Evolutionary conservation across 2,797 vertebrate species (phyloP), one percentile per base, ranked within the genome.

Genomic region (Euphonia xanthogaster): DNA sequence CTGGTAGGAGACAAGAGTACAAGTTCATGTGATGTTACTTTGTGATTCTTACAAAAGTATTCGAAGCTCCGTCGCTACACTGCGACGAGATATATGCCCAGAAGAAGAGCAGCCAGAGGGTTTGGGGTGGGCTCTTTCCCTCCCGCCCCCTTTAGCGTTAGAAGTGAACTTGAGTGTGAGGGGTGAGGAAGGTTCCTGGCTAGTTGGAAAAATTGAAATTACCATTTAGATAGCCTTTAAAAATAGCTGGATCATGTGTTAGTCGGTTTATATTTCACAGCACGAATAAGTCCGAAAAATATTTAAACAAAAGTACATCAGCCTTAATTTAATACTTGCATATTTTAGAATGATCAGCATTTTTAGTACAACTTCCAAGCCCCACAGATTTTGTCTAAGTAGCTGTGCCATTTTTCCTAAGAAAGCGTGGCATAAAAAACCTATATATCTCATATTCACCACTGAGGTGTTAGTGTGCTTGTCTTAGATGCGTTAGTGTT

Each of bases 21-120:
- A 96, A 97, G 95, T 96, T 96, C 71, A 94, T 91, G 90, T 96
- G 95, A 95, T 95, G 92, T 88, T 96, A 96, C 89, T 93, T 96
- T 55, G 88, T 86, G 94, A 70, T 94, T 95, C 94, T 80, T 67
- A 88, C 80, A 83, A 93, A 96, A 96, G 90, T 95, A 50, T 84
- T 91, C 83, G 91, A 67, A 97, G 96, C 93, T 94, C 75, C 25
- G 23, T 91, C 88, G 87, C 72, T 81, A 20, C 70, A 31, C 55
- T 47, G 92, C 35, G 14, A 13, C 25, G 72, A 88, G 75, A 51
- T 54, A 45, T 27, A 11, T 68, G 35, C n/a, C 47, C 42, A 39
- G 72, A 39, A 20, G 65, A 23, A 54, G 79, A 37, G 74, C 22
- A 23, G 61, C 35, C 42, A 4, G 79, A 45, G 54, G 44, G 40